Evolutionary conservation across 2,888 invertebrate genomes (phyloP), one percentile per base, ranked within the genome.

Genomic region (Drosophila kuntzei): DNA sequence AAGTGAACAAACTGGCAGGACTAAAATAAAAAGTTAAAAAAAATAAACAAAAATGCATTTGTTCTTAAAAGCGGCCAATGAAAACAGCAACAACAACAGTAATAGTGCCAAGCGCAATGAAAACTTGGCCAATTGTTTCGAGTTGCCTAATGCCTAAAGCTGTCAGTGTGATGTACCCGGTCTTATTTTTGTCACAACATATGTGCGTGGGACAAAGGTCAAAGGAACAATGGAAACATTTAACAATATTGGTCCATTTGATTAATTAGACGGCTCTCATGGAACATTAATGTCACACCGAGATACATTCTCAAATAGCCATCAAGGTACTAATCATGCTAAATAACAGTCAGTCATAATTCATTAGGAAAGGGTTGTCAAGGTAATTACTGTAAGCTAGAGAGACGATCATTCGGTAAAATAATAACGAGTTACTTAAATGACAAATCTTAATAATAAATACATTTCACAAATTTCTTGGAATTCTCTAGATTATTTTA

Each of bases 31-130:
- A 63, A 64, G 69, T 66, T 85, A 22, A 66, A 65, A 61, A 85
- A 85, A 73, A 82, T 75, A 81, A 78, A 76, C 70, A 79, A 66
- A 55, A 55, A 66, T 70, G 75, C 79, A 72, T 67, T 70, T 84
- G 79, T 54, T 55, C 54, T 60, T 49, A 36, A 44, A 47, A 69
- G 47, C 41, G 32, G 50, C 55, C 37, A 76, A 60, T 65, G 66
- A 61, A 61, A 65, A 44, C 22, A 53, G 27, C 68, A 67, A 46
- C 50, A 53, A 32, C 32, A 32, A 9, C n/a, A 60, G 44, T 11
- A 44, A 54, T 20, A 55, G 44, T 18, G 39, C 20, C 32, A 11
- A 37, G 39, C 41, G 37, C 55, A 57, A 44, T 34, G 46, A 66
- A 37, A 71, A 53, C 60, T 59, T 32, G 47, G 59, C 37, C 37